Base-by-base conservation (phyloP, 2,797 vertebrate species). In the Toxotes lorentzi region DNA sequence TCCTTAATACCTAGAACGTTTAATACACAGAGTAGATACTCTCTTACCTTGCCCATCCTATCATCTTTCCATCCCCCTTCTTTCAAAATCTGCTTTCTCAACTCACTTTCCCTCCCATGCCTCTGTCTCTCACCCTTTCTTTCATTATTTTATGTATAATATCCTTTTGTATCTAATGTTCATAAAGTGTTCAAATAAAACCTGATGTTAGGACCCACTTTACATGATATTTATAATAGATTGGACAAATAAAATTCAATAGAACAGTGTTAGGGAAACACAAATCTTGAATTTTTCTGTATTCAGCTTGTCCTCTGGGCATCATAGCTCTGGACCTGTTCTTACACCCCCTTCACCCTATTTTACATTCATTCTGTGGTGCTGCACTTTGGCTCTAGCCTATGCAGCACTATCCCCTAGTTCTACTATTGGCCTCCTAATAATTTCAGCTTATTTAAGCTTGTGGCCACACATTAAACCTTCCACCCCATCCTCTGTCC, bases 401-500 rank as follows among this genome's bases (percentile, higher is more conserved):
- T 19, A 12, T 38, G 53, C n/a, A 45, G 13, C 16, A 21, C n/a
- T 17, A 13, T 63, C 10, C 19, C 32, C 70, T 45, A 7, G 17
- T 50, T 66, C 32, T 38, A n/a, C 5, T 50, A 48, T 34, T 32
- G 53, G 23, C 19, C n/a, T 48, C 27, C 51, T 30, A 70, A 45
- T 35, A 12, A 62, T 53, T 45, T 30, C 6, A 62, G 30, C 12
- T 64, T 67, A 35, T 40, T 56, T 24, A 10, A 53, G 56, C 45
- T 41, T 13, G 14, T 40, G 45, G 45, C n/a, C 65, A 19, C 60
- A 61, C 27, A 38, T 71, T 62, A 76, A 86, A 70, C 23, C 43
- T 59, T 72, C 50, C 35, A 73, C 43, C 24, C 51, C 70, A 12
- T 57, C 73, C 59, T 79, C 66, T 50, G 66, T 70, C 70, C 6